These are phyloP conservation scores for Polyodon spathula DNA, from an alignment of 2,113 vertebrate genomes.

Conservation along the genomic window DNA sequence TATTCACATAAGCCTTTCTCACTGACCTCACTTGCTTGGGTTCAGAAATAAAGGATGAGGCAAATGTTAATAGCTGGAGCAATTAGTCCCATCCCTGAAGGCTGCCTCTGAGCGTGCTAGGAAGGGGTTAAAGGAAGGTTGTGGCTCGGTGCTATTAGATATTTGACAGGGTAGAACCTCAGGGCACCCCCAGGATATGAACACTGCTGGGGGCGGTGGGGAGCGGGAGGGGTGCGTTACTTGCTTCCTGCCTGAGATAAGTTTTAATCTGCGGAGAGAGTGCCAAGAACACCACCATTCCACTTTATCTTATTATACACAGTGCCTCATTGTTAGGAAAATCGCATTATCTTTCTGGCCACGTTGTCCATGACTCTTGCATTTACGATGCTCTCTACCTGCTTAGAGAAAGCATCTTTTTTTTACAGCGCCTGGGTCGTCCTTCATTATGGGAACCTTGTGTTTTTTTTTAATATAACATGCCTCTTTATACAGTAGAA, in stretches of 20 bases:
- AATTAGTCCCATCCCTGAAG: no score
- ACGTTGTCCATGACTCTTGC: constrained; percentile 3
- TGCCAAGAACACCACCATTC: constrained; percentile 9
- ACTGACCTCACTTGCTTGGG: constrained; percentile 20
- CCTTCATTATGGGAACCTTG: no score
- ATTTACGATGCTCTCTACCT: not conserved
- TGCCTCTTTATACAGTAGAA: no score
- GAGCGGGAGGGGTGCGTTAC: constrained; percentile 29
- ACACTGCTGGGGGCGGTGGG: constrained; percentile 64
- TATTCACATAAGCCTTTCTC: no score
- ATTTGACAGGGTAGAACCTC: constrained; percentile 72
- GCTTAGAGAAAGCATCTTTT: not conserved
- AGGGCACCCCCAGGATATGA: constrained; percentile 74
- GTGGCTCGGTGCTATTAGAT: constrained; percentile 47
- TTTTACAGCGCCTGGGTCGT: no score
- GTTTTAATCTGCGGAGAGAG: constrained; percentile 23
- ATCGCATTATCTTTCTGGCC: constrained; percentile 15
- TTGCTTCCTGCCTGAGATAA: constrained; percentile 41
- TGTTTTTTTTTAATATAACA: no score
- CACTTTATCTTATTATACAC: not conserved
- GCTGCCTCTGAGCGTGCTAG: constrained; percentile 29
- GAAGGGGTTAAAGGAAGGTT: constrained; percentile 56
- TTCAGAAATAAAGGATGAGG: no score
- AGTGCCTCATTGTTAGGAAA: constrained; percentile 8
- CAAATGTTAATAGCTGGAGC: no score